Base-by-base conservation (phyloP, 1,140 invertebrate species). In the Drosophila takahashii region DNA sequence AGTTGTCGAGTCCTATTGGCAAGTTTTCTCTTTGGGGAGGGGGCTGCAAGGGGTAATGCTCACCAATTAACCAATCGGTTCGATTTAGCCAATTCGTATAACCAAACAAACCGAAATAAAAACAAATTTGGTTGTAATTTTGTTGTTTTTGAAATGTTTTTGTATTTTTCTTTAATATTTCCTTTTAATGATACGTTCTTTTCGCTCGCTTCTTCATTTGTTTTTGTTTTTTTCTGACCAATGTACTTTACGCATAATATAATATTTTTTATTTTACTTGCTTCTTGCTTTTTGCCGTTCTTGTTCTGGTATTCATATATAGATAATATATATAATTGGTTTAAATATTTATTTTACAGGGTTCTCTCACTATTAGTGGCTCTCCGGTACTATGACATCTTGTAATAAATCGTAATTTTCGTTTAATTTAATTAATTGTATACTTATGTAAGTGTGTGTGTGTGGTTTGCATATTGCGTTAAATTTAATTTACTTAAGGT, bases 401-500 rank as follows among this genome's bases (percentile, higher is more conserved):
- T 29, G 16, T 29, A 72, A 79, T 86, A 81, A 83, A 87, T 87
- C 75, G 78, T 83, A 89, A 48, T 70, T 70, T 78, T 66, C 42
- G 57, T 81, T 90, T 90, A 90, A 90, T 90, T 90, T 71, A 81
- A 90, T 90, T 90, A 90, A 90, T 90, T 90, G 81, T 90, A 90
- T 90, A 90, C 87, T 83, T 83, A 81, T 76, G 81, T 90, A 90
- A 89, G 69, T 75, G 52, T 75, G 52, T 75, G 52, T 52, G 57
- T 60, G 32, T 59, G 29, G 29, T 62, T 64, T 75, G 71, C 60
- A 73, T 64, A 22, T 51, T 57, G 58, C 60, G 27, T 69, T 76
- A 72, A 62, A 79, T 79, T 81, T 76, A 79, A 72, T 79, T 79
- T 78, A 78, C 76, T 77, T 78, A 78, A 58, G 52, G 32, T 77